Conservation (phyloP, 2,113 vertebrate species). For the Pomatorhinus ruficollis region DNA sequence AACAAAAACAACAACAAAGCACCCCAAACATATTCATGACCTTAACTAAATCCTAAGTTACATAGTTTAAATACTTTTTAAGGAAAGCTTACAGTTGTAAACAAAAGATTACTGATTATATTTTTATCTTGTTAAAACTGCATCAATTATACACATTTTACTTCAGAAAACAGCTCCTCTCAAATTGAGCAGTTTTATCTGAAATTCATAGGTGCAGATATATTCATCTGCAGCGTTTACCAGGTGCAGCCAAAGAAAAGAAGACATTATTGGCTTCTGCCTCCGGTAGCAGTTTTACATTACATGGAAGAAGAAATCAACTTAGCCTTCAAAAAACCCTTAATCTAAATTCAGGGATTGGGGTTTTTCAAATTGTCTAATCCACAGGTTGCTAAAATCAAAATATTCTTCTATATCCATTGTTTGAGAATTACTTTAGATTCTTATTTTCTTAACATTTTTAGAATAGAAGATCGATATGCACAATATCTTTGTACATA, state of each 20-base stretch:
- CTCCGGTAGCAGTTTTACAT: not conserved
- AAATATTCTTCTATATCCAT: not conserved
- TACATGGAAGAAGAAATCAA: not conserved
- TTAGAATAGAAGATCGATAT: not conserved
- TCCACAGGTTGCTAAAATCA: not conserved
- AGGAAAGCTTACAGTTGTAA: not conserved
- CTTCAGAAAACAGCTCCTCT: slow-evolving; percentile 27
- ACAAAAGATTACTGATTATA: not conserved
- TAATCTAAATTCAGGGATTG: not conserved
- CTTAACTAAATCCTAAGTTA: not conserved
- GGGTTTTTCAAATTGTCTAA: not conserved
- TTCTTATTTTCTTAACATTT: not conserved
- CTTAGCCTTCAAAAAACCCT: not conserved
- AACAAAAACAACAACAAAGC: too few species aligned
- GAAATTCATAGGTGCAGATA: slow-evolving; percentile 40
- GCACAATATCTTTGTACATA: not conserved
- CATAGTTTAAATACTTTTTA: not conserved
- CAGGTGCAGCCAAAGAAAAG: slow-evolving; percentile 10
- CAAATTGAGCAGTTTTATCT: slow-evolving; percentile 9
- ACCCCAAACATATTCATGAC: not conserved
- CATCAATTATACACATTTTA: not conserved
- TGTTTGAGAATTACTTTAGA: not conserved
- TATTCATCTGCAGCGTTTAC: not conserved
- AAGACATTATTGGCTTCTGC: not conserved
- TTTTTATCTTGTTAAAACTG: not conserved